phyloP scores from a whole-genome alignment of 2,113 vertebrate species.

The Odocoileus virginianus region DNA sequence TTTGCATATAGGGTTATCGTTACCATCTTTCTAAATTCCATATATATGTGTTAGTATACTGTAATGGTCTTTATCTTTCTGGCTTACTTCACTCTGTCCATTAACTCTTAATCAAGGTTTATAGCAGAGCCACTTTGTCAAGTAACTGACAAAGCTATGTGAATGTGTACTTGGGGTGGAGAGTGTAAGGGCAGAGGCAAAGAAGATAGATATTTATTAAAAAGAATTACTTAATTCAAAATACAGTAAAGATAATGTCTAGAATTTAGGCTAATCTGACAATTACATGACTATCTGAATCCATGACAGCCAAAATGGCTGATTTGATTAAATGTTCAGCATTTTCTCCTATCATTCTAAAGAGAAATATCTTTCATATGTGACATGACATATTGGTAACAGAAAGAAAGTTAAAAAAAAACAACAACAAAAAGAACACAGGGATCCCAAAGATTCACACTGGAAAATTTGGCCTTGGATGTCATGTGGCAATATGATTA shows the following conservation, averaged over 20 bases:
- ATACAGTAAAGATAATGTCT: not conserved
- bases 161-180: not conserved
- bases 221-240: not conserved
- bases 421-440: not conserved
- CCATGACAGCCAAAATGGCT: not conserved
- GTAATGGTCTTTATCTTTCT: too few relatives aligned
- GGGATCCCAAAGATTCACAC: not conserved
- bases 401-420: not conserved
- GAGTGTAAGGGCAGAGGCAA: not conserved
- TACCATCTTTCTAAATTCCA: too few relatives aligned
- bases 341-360: constrained; percentile 1
- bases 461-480: not conserved
- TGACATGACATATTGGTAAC: not conserved
- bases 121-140: not conserved
- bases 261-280: not conserved
- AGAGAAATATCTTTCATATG: not conserved
- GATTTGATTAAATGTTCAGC: not conserved
- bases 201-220: not conserved
- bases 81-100: not conserved
- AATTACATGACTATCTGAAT: not conserved
- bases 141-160: not conserved
- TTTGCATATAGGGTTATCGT: too few relatives aligned
- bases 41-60: too few relatives aligned
- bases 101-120: constrained; percentile 19
- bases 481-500: not conserved